phyloP scores from a whole-genome alignment of 2,113 vertebrate genomes.

The Phrynosoma blainvillii region DNA sequence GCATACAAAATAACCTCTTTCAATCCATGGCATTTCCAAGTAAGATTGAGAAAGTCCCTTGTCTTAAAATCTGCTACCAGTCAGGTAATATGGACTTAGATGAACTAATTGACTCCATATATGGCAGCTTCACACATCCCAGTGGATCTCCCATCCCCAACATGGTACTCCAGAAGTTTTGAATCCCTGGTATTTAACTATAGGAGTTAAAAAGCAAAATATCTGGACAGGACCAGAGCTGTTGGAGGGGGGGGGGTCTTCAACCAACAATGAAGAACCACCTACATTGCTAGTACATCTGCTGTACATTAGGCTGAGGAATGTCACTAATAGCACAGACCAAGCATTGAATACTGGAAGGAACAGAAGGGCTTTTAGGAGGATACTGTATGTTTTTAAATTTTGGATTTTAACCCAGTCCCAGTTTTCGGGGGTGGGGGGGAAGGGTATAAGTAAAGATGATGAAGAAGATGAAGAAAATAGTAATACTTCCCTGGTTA shows the following conservation, averaged over 20 bases:
- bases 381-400: too few species aligned
- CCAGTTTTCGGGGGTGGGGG: too few species aligned
- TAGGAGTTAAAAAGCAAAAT: too few species aligned
- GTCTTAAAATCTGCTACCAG: not conserved
- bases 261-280: not conserved
- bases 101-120: not conserved
- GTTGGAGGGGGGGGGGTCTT: not conserved
- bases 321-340: not conserved
- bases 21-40: too few species aligned
- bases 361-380: not conserved
- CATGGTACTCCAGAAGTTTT: too few species aligned
- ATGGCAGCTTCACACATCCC: too few species aligned
- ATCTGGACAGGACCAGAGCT: too few species aligned
- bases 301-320: not conserved
- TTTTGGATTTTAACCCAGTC: too few species aligned
- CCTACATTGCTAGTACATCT: not conserved
- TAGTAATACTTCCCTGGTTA: conserved; percentile 27
- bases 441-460: too few species aligned
- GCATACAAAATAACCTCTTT: too few species aligned
- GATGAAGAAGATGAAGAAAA: not conserved
- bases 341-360: not conserved
- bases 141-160: too few species aligned
- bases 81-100: not conserved
- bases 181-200: too few species aligned
- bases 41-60: not conserved